These are phyloP conservation scores for Athene noctua DNA, from an alignment of 2,113 vertebrate species.

Conservation along the genomic window DNA sequence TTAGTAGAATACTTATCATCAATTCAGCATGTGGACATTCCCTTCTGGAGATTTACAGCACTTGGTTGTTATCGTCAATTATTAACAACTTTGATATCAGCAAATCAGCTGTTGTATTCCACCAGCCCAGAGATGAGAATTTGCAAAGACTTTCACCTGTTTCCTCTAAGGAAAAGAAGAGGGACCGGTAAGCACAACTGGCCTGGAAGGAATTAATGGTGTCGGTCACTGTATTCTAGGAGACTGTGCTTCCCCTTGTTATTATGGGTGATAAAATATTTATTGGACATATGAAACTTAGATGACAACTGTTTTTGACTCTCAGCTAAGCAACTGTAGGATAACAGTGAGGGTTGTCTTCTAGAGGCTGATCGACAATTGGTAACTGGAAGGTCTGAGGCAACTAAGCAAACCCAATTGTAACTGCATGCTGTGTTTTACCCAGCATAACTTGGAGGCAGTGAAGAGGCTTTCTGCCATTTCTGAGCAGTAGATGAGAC, in stretches of 20 bases:
- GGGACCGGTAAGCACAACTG: neutral
- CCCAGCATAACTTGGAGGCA: neutral
- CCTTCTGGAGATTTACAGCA: neutral
- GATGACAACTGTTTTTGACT: neutral
- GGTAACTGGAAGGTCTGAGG: neutral
- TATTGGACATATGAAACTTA: neutral
- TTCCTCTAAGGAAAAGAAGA: neutral
- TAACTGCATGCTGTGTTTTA: neutral
- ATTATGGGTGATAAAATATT: neutral
- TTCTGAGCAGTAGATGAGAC: neutral
- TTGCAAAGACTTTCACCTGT: constrained; percentile 13
- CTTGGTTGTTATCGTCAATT: neutral
- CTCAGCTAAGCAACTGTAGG: neutral
- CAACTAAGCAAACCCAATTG: neutral
- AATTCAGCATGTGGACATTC: neutral
- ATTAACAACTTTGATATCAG: neutral
- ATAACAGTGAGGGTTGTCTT: neutral
- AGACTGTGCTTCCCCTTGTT: neutral
- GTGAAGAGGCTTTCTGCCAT: neutral
- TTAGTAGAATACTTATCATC: neutral
- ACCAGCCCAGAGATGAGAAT: neutral
- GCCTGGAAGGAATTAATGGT: neutral
- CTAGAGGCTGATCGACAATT: neutral
- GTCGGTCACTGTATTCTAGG: neutral
- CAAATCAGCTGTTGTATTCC: neutral